A percentile compares a stretch with the other conserved stretches of the same genome.
Evolutionary conservation across 2,888 invertebrate species (phyloP).

Genomic region (Thera britannica): DNA sequence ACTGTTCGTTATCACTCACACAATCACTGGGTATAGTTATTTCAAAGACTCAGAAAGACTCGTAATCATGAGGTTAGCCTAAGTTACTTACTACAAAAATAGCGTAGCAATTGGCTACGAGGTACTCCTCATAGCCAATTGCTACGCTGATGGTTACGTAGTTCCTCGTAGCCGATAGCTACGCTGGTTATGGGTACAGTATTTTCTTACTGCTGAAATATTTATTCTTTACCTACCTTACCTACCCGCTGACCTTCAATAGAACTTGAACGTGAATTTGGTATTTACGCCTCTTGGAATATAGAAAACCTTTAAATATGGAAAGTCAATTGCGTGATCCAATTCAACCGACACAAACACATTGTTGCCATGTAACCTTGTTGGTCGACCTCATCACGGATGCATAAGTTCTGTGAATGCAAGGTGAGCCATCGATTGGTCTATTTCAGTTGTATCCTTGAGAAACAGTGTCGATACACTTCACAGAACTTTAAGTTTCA

Average conservation of each 20-base stretch:
- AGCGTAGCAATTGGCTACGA: no score
- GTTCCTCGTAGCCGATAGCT: background rate
- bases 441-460: conserved; percentile 51
- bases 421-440: conserved; percentile 55
- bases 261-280: background rate
- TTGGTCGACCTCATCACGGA: conserved; percentile 49
- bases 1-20: no score
- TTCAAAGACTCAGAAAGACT: no score
- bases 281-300: background rate
- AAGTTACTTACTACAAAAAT: no score
- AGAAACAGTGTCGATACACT: conserved; percentile 9
- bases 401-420: conserved; percentile 63
- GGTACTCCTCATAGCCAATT: background rate
- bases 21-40: no score
- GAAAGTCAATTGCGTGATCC: conserved; percentile 12
- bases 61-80: no score
- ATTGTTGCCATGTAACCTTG: conserved; percentile 30
- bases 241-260: background rate
- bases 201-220: background rate
- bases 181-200: background rate
- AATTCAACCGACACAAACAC: conserved; percentile 12
- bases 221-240: background rate
- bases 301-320: conserved; percentile 12
- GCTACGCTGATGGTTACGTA: background rate
- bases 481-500: conserved; percentile 22